Base-by-base conservation (phyloP, 2,113 vertebrate genomes). In the Onychostoma macrolepis region DNA sequence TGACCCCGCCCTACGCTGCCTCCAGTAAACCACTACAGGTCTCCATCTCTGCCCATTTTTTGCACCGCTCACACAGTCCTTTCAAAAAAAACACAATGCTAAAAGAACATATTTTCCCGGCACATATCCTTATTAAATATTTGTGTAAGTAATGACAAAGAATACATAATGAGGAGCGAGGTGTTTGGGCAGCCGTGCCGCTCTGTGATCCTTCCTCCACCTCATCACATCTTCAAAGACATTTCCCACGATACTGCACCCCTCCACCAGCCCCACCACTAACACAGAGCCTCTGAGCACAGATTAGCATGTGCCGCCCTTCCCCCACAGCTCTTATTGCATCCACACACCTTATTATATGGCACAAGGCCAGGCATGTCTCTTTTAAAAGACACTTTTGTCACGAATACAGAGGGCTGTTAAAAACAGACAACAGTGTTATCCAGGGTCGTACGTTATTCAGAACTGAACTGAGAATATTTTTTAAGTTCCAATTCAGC, bases 161-260 rank as follows among this genome's bases (percentile, higher is more conserved):
- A 86, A 90, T 87, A 85, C 85, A 78, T 87, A 43, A 84, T 83
- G 80, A 87, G 30, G 9, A 43, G 61, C 12, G 76, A 69, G 45
- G 80, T 88, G 53, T 80, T 72, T 56, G 61, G 17, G 65, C 48
- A 86, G 63, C 74, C 86, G 50, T 88, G 26, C 45, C 28, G 28
- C 75, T 86, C 75, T 84, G 33, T 76, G 87, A 43, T 79, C 11
- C 53, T 74, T 61, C 48, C 78, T 84, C 56, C 74, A 86, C 78
- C 48, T 36, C 21, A 53, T 24, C 50, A 43, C 36, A 84, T 79
- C 88, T 80, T 85, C 43, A 84, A 84, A 87, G 83, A 85, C 76
- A 69, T n/a, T 65, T 61, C 53, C 69, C 50, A 79, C 9, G 21
- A 79, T 38, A 30, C 75, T 65, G 76, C 76, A 78, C 50, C 6